Conservation (phyloP, 1,140 invertebrate genomes). For the Bacillus rossius region DNA sequence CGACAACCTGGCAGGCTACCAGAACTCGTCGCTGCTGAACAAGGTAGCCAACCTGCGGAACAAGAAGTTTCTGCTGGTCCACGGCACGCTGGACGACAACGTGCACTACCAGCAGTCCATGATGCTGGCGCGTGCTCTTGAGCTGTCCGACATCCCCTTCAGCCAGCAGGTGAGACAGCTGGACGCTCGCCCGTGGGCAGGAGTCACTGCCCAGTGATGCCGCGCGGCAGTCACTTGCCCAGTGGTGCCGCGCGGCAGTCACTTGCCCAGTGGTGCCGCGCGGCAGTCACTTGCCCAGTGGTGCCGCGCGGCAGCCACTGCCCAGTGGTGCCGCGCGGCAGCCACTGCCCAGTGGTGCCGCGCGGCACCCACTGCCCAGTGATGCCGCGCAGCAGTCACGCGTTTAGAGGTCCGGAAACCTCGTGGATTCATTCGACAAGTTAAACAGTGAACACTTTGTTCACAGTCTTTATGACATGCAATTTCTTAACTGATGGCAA, state of each 20-base stretch:
- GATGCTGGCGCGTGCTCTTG: conserved; percentile 54
- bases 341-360: background rate
- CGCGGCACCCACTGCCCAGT: background rate
- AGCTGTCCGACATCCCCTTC: conserved; percentile 53
- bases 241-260: background rate
- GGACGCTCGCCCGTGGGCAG: background rate
- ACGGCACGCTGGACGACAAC: conserved; percentile 59
- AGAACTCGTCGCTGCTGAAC: conserved; percentile 46
- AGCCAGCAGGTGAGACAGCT: conserved; percentile 49
- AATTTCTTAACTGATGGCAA: too few species aligned
- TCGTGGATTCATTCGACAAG: too few species aligned
- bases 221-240: background rate
- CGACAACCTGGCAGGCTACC: conserved; percentile 53
- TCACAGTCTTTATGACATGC: too few species aligned
- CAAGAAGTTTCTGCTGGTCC: conserved; percentile 56
- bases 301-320: background rate
- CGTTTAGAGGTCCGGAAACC: too few species aligned
- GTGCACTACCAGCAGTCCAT: conserved; percentile 66
- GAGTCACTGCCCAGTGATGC: background rate
- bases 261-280: background rate
- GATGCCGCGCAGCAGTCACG: too few species aligned
- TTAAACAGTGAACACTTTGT: too few species aligned
- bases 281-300: background rate
- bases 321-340: background rate
- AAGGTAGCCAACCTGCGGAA: conserved; percentile 46